A percentile compares a stretch with the other conserved stretches of the same genome.
phyloP scores from a whole-genome alignment of 2,888 invertebrate species.

The Brachypterus glaber region DNA sequence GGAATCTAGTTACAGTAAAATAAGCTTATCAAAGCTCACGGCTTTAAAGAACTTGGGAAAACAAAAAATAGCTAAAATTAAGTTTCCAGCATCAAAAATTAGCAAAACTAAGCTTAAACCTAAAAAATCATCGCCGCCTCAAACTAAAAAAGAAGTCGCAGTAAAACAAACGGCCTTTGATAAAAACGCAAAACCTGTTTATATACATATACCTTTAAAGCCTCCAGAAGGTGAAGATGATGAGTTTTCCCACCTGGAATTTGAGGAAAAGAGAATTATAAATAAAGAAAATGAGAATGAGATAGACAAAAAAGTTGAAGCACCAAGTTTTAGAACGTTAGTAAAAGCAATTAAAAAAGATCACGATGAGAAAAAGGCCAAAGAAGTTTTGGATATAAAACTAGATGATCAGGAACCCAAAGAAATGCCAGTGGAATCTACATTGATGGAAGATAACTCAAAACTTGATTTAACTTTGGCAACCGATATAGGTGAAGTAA shows the following conservation, averaged over 20 bases:
- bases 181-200: constrained; percentile 29
- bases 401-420: neutral
- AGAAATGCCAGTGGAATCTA: neutral
- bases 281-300: neutral
- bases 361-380: constrained; percentile 1
- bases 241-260: constrained; percentile 36
- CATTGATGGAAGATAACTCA: too few species aligned
- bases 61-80: constrained; percentile 15
- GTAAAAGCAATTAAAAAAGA: constrained; percentile 5
- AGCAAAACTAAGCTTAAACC: constrained; percentile 29
- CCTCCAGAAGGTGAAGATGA: constrained; percentile 37
- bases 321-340: neutral
- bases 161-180: constrained; percentile 9
- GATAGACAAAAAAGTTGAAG: neutral
- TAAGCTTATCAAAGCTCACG: constrained; percentile 26
- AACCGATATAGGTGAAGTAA: too few species aligned
- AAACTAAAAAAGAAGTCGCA: constrained; percentile 23
- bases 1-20: constrained; percentile 29
- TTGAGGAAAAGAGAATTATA: constrained; percentile 23
- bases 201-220: constrained; percentile 39
- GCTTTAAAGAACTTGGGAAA: constrained; percentile 25
- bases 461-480: too few species aligned
- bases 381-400: constrained; percentile 1
- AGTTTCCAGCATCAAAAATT: constrained; percentile 23
- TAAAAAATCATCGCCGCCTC: constrained; percentile 28